These are phyloP conservation scores for Drosophila virilis DNA, from an alignment of 1,140 invertebrate species.

Conservation along the genomic window DNA sequence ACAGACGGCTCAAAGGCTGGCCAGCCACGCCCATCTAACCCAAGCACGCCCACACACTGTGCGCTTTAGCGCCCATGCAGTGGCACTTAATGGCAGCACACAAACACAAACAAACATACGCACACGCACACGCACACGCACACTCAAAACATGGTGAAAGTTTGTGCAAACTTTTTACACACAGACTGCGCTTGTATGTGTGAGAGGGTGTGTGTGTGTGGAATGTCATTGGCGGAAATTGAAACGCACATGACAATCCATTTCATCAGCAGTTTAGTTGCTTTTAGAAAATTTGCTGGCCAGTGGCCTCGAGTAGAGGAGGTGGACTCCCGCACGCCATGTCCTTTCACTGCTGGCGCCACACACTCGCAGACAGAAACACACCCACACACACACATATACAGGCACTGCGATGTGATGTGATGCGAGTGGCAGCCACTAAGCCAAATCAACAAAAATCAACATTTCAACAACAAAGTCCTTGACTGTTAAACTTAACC, in stretches of 20 bases:
- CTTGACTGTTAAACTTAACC: conserved; percentile 81
- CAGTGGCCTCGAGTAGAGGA: conserved; percentile 15
- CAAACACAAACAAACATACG: conserved; percentile 11
- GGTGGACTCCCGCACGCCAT: conserved; percentile 12
- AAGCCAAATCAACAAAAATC: conserved; percentile 82
- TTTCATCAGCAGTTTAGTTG: conserved; percentile 84
- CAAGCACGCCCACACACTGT: conserved; percentile 19
- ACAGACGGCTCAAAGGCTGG: conserved; percentile 26
- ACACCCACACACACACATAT: conserved; percentile 6
- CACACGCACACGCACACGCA: conserved; percentile 5
- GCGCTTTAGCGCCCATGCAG: conserved; percentile 59
- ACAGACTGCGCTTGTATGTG: conserved; percentile 21
- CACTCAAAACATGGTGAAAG: conserved; percentile 62
- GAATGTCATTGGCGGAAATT: conserved; percentile 83
- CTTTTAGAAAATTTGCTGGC: conserved; percentile 69
- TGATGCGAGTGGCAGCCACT: conserved; percentile 75
- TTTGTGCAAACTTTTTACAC: conserved; percentile 73
- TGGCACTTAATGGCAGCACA: conserved; percentile 64
- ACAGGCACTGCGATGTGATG: conserved; percentile 34
- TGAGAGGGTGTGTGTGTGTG: conserved; percentile 40
- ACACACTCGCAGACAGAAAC: conserved; percentile 17
- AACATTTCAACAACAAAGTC: conserved; percentile 82
- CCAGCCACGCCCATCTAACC: conserved; percentile 5
- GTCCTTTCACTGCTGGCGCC: conserved; percentile 40
- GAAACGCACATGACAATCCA: conserved; percentile 84